Base-by-base conservation (phyloP, 2,797 vertebrate genomes). In the Ammospiza maritima region DNA sequence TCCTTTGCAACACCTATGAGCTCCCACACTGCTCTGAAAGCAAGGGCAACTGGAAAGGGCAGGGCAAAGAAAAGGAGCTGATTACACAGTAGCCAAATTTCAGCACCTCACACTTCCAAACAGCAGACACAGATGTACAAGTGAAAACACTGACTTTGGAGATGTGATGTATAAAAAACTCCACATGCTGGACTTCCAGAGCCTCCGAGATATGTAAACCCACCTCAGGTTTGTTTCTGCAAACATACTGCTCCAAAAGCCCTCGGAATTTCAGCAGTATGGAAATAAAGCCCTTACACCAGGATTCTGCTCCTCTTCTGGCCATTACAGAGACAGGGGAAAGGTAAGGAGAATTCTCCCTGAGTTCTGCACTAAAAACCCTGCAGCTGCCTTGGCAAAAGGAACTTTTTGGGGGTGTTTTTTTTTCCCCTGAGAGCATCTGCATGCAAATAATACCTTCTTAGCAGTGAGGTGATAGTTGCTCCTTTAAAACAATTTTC, bases 381-480 rank as follows among this genome's bases (percentile, higher is more conserved):
- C 76, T 45, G 88, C 89, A 94, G 91, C 86, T 96, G 73, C 85
- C 85, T 82, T 73, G 61, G 57, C 77, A 75, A 90, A 74, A 53
- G 48, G 56, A 92, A 56, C 23, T 73, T 18, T 26, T 50, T 1
- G 5, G 11, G 29, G 5, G 11, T 45, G 53, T 2, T 74, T 5
- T 94, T 91, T 74, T 60, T 44, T 23, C 5, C 47, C 53, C 82
- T 22, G 50, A 89, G 86, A 80, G 79, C 48, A 72, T 74, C 78
- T 72, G 72, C 67, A 72, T 69, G 60, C 90, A 94, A 93, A 83
- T 38, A 95, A 57, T 57, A 69, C 79, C 81, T 96, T 94, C 92
- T 93, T 92, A 90, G 93, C 94, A 97, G 76, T 16, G 50, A 90
- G 89, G 56, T 54, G 32, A 72, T 30, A 91, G 79, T 13, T 91